Conservation (phyloP, 2,797 vertebrate species). For the Rhincodon typus region DNA sequence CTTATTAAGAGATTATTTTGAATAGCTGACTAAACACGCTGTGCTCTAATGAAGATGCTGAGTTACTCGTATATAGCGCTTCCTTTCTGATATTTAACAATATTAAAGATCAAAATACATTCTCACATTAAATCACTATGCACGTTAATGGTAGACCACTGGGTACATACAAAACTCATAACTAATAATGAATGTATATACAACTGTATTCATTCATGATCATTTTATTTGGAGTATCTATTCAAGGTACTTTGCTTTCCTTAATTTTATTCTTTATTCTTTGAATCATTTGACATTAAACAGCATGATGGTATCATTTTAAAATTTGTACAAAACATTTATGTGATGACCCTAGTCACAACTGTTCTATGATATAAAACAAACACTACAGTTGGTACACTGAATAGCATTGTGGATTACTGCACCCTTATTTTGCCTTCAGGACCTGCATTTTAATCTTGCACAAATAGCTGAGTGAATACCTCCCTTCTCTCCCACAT, state of each 20-base stretch:
- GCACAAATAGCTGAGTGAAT: background rate
- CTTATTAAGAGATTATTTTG: background rate
- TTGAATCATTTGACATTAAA: background rate
- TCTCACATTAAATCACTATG: background rate
- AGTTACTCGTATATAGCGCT: background rate
- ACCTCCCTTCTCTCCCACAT: background rate
- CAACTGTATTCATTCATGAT: background rate
- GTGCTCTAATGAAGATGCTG: background rate
- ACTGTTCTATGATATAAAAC: background rate
- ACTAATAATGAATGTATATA: background rate
- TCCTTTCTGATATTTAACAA: background rate
- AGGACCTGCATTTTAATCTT: background rate
- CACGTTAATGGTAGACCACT: background rate
- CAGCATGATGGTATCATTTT: background rate
- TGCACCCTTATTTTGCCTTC: background rate
- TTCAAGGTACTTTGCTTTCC: background rate
- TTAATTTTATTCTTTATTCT: background rate
- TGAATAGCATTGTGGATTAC: background rate
- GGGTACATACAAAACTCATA: background rate
- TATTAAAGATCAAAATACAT: background rate
- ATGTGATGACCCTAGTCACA: background rate
- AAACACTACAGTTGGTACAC: background rate
- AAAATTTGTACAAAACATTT: constrained; percentile 4
- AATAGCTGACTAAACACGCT: background rate
- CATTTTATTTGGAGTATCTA: background rate